phyloP scores from a whole-genome alignment of 2,888 invertebrate species.

The Callinectes sapidus region DNA sequence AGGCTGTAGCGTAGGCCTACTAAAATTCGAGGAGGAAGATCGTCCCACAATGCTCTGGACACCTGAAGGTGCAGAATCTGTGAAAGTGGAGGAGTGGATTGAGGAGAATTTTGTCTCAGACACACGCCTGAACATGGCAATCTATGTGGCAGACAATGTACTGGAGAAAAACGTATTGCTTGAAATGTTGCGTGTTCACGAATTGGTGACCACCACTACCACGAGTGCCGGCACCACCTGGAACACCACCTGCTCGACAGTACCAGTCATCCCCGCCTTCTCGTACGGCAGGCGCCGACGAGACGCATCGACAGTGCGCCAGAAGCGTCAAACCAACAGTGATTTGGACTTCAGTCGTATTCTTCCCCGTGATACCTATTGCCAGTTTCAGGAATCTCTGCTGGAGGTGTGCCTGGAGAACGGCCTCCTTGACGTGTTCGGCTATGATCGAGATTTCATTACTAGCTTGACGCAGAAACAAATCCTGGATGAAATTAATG shows the following conservation, averaged over 20 bases:
- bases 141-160: slow-evolving; percentile 70
- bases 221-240: slow-evolving; percentile 41
- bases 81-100: slow-evolving; percentile 60
- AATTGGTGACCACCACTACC: slow-evolving; percentile 43
- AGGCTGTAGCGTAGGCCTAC: slow-evolving; percentile 65
- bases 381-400: slow-evolving; percentile 57
- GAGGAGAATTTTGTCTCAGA: slow-evolving; percentile 62
- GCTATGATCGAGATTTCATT: slow-evolving; percentile 80
- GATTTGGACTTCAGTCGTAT: slow-evolving; percentile 58
- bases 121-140: slow-evolving; percentile 49
- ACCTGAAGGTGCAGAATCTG: slow-evolving; percentile 81
- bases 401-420: slow-evolving; percentile 75
- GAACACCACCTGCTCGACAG: slow-evolving; percentile 53
- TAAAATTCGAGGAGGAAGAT: slow-evolving; percentile 64
- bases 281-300: slow-evolving; percentile 42
- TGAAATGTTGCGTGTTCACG: slow-evolving; percentile 65
- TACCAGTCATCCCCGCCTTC: slow-evolving; percentile 39
- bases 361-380: slow-evolving; percentile 61
- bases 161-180: slow-evolving; percentile 49
- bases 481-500: slow-evolving; percentile 81
- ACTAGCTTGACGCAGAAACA: slow-evolving; percentile 80
- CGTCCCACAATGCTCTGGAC: slow-evolving; percentile 82
- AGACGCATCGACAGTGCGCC: background rate
- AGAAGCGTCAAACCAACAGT: background rate
- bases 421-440: slow-evolving; percentile 85